These are phyloP conservation scores for Hyposoter didymator DNA, from an alignment of 2,888 invertebrate genomes.

Conservation along the genomic window DNA sequence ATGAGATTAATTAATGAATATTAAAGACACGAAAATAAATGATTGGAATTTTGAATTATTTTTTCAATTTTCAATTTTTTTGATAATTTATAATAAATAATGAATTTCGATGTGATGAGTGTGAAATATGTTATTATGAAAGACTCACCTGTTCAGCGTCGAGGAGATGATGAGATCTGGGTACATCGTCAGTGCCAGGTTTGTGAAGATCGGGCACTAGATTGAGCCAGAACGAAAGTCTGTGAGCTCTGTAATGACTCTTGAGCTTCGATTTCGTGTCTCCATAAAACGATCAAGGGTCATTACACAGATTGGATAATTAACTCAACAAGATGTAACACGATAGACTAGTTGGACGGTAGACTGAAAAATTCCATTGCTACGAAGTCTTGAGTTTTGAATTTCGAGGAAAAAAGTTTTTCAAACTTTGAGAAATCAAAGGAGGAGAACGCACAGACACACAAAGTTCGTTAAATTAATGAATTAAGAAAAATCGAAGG, in stretches of 20 bases:
- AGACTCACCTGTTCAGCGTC: conserved; percentile 87
- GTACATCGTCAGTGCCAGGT: conserved; percentile 94
- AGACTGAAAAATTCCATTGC: not conserved
- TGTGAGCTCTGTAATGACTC: conserved; percentile 97
- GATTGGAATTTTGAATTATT: too few relatives aligned
- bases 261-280: conserved; percentile 96
- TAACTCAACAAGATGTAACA: not conserved
- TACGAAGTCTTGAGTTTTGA: not conserved
- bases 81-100: not conserved
- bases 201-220: conserved; percentile 96
- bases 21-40: too few relatives aligned
- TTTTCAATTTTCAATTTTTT: too few relatives aligned
- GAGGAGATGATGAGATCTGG: conserved; percentile 93
- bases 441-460: not conserved
- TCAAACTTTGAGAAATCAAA: not conserved
- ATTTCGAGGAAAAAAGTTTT: not conserved
- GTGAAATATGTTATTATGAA: not conserved
- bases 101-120: not conserved
- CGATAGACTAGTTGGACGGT: not conserved
- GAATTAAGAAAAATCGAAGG: not conserved
- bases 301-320: not conserved
- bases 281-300: conserved; percentile 81
- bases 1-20: too few relatives aligned
- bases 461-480: too few relatives aligned
- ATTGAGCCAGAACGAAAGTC: conserved; percentile 97